Base-by-base conservation (phyloP, 2,113 vertebrate genomes). In the Strix uralensis region DNA sequence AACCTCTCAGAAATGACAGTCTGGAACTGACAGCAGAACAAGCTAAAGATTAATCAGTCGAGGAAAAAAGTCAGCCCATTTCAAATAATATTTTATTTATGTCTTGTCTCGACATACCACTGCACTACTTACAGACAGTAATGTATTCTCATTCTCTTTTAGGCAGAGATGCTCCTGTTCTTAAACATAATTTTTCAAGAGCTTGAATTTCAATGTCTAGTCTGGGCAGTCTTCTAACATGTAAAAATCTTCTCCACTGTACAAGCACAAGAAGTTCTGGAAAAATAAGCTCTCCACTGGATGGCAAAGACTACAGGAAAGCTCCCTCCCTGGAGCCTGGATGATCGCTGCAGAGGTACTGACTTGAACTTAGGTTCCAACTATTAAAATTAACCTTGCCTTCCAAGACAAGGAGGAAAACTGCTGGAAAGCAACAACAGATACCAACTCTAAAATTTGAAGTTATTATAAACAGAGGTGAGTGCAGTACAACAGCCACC, bases 51-150 rank as follows among this genome's bases (percentile, higher is more conserved):
- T 91, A 80, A 95, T 73, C 77, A 89, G 69, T 0, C 81, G 57
- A 69, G 57, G n/a, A 6, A 59, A 86, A 51, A 81, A 79, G 13
- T 40, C 71, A 95, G 54, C 54, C 66, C 32, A 34, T 89, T 94
- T 81, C 77, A 89, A 89, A 20, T 19, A 72, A 74, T 89, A 69
- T 77, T 92, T 96, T 88, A 95, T 91, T 93, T 92, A 59, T 81
- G 42, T 32, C 72, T 82, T n/a, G 49, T 44, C 55, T 89, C 92
- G 58, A 78, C 42, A 34, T 19, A 58, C 18, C 78, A 72, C 69
- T 69, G 86, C 34, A 57, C 46, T 44, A 81, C 42, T 81, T 89
- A 54, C 62, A 94, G 66, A 69, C 58, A 69, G 40, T 77, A 86
- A 75, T 71, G 51, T 18, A 62, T 66, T 61, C 86, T 61, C 47